Evolutionary conservation across 37 sponge, comb jelly and placozoan genomes (phyloP), one percentile per base, ranked within the genome.

Genomic region (Beroe forskalii): DNA sequence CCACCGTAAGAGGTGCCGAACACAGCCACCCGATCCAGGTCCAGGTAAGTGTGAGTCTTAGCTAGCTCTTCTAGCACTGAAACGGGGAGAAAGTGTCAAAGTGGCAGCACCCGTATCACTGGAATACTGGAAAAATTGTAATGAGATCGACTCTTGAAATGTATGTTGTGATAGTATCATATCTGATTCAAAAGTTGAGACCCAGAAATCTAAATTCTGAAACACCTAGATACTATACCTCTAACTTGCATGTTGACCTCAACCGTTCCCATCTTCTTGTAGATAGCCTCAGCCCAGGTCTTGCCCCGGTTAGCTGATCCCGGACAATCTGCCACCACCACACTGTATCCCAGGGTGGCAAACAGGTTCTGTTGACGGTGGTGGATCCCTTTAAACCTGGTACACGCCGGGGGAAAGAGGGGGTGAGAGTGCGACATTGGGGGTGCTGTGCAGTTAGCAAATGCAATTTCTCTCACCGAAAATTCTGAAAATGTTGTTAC

Each of bases 1-100:
- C 97, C 97, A 8, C 94, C 94, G 92, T 96, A 96, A 36, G 97
- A 96, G 93, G 95, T 95, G 35, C 97, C 95, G 37, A 76, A 86
- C 32, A 96, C 90, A 23, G 93, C 95, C 32, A 95, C 93, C 31
- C 93, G 43, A n/a, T 14, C 38, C 48, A 92, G 62, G 72, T 96
- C 97, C 43, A 96, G 89, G 62, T 61, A 91, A 8, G 62, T 60
- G n/a, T 66, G 83, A 24, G 42, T 32, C 36, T 90, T 35, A n/a
- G 93, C 92, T 30, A 94, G 91, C 8, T 91, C 62, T 90, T 90
- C 22, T 55, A 96, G 67, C 22, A 92, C 97, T 35, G 72, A 27
- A 8, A 72, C 6, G 17, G 25, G 66, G 25, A 64, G 66, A n/a
- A 27, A 17, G 55, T 48, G 55, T 48, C 12, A 48, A 17, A 17